Percentiles rank a stretch among this genome's conserved stretches.
Evolutionary conservation across 2,113 vertebrate genomes (phyloP).

Genomic region (Ceuthmochares aereus): DNA sequence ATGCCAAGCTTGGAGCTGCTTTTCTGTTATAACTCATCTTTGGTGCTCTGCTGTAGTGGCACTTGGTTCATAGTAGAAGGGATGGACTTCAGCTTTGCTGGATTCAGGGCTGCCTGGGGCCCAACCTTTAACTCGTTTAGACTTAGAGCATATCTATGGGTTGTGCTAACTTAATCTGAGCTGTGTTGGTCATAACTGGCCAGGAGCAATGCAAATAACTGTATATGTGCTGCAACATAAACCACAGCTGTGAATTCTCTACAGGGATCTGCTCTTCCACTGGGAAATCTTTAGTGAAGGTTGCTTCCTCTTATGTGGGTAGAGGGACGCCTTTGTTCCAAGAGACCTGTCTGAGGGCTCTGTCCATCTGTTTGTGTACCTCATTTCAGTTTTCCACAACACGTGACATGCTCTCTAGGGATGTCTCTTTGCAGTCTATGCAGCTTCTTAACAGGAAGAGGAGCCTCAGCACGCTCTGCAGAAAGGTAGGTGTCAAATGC

Average conservation of each 20-base stretch:
- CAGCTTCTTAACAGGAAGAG: neutral
- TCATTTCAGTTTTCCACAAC: neutral
- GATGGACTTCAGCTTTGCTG: neutral
- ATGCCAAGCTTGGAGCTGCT: neutral
- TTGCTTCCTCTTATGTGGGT: constrained; percentile 19
- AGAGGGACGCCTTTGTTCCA: constrained; percentile 19
- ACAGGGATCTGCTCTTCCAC: neutral
- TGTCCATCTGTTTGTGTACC: constrained; percentile 8
- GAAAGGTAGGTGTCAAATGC: neutral
- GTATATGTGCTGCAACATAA: neutral
- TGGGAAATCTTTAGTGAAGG: constrained; percentile 7
- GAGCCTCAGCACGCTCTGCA: neutral
- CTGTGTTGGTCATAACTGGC: neutral
- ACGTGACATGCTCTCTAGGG: neutral
- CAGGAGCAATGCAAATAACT: neutral
- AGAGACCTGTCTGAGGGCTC: neutral
- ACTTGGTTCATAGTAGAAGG: neutral
- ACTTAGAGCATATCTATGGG: neutral
- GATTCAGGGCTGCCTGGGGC: neutral
- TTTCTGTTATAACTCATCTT: neutral
- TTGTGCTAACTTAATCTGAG: neutral
- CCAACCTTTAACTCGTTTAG: neutral
- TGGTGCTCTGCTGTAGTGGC: neutral
- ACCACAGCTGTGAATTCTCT: constrained; percentile 3
- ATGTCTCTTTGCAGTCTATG: neutral